phyloP scores from a whole-genome alignment of 2,113 vertebrate species.

The Notothenia coriiceps region DNA sequence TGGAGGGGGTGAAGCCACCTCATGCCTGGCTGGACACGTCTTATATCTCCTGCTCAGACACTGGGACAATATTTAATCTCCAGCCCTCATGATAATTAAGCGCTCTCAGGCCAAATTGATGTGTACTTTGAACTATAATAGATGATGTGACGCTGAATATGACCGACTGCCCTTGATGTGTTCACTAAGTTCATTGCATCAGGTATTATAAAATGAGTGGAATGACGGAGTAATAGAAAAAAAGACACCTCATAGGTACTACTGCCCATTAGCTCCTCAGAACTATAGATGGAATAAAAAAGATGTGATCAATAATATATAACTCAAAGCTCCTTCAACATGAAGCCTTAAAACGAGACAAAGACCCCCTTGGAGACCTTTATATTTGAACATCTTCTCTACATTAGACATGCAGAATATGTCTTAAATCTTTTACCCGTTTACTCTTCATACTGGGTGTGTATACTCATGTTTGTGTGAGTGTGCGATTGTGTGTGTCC shows the following conservation, averaged over 20 bases:
- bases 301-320: neutral
- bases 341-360: conserved; percentile 12
- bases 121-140: neutral
- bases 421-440: neutral
- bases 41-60: conserved; percentile 29
- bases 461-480: neutral
- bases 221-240: neutral
- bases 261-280: neutral
- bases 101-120: neutral
- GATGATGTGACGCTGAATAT: neutral
- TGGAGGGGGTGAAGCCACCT: conserved; percentile 33
- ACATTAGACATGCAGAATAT: conserved; percentile 1
- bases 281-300: conserved; percentile 3
- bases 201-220: neutral
- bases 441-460: neutral
- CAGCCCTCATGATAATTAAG: conserved; percentile 8
- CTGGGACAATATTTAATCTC: conserved; percentile 12
- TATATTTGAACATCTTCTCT: conserved; percentile 2
- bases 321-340: neutral
- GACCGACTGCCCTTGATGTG: too few species aligned
- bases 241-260: neutral
- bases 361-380: neutral
- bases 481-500: neutral
- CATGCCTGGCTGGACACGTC: conserved; percentile 17
- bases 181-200: neutral